Evolutionary conservation across 2,113 vertebrate genomes (phyloP).

Genomic region (Nesoenas mayeri): DNA sequence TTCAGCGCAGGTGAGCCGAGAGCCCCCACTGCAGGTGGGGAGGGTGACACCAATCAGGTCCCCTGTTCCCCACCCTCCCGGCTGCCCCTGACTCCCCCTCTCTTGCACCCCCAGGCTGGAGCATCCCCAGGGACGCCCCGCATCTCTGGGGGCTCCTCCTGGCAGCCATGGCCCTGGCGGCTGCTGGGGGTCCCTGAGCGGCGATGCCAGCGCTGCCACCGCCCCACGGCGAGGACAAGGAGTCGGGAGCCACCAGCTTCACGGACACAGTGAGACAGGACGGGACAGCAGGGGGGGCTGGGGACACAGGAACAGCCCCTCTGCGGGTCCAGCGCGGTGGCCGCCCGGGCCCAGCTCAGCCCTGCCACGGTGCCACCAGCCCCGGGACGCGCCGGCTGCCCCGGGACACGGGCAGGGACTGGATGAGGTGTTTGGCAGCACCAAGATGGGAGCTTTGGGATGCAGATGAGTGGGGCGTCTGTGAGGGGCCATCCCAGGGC

Average conservation of each 20-base stretch:
- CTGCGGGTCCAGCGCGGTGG: not conserved
- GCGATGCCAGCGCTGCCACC: accelerated
- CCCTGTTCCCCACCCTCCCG: too few relatives aligned
- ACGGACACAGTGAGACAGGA: accelerated
- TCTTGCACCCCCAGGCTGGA: not conserved
- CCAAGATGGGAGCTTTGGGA: accelerated
- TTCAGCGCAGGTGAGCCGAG: not conserved
- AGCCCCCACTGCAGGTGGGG: not conserved
- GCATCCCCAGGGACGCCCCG: not conserved
- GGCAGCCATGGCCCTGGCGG: not conserved
- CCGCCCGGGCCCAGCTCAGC: too few relatives aligned
- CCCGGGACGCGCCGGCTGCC: too few relatives aligned
- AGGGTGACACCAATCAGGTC: not conserved
- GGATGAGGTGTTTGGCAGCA: not conserved
- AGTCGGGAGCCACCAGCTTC: too few relatives aligned
- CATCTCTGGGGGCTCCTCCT: not conserved
- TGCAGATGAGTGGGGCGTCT: too few relatives aligned
- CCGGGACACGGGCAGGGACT: not conserved
- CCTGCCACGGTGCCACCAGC: not conserved
- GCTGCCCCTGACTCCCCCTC: too few relatives aligned
- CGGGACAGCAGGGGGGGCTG: too few relatives aligned
- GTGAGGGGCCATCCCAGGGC: too few relatives aligned
- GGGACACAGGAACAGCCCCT: not conserved
- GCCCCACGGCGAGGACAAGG: not conserved
- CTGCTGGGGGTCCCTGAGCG: accelerated